A percentile compares a stretch with the other conserved stretches of the same genome.
Evolutionary conservation across 2,797 vertebrate species (phyloP).

Genomic region (Champsocephalus esox): DNA sequence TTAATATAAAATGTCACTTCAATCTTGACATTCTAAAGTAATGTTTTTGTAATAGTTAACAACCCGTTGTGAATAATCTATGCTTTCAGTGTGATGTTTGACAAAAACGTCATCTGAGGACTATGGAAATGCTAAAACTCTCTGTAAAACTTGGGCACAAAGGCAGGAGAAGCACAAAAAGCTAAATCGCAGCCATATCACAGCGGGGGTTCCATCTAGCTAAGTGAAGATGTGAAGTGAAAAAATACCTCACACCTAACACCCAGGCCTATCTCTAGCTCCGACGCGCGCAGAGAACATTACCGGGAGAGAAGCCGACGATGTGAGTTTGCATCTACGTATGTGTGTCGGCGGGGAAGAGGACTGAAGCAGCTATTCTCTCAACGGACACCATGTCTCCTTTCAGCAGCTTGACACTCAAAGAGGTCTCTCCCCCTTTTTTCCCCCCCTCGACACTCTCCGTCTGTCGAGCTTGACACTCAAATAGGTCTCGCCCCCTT

Average conservation of each 20-base stretch:
- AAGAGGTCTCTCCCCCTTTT: conserved; percentile 52
- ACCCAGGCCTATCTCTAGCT: conserved; percentile 39
- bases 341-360: conserved; percentile 33
- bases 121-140: background rate
- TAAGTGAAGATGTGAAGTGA: conserved; percentile 59
- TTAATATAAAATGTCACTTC: background rate
- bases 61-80: conserved; percentile 6
- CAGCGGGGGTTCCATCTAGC: conserved; percentile 42
- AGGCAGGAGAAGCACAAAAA: conserved; percentile 4
- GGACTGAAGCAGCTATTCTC: conserved; percentile 46
- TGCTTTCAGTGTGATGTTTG: conserved; percentile 3
- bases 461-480: conserved; percentile 57
- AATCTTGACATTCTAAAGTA: conserved; percentile 23
- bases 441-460: conserved; percentile 50
- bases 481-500: conserved; percentile 54
- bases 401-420: conserved; percentile 67
- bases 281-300: conserved; percentile 28
- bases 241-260: conserved; percentile 49
- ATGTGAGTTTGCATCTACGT: conserved; percentile 46
- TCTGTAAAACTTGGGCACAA: background rate
- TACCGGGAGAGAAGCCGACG: conserved; percentile 29
- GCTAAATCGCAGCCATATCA: conserved; percentile 2
- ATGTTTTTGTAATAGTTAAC: conserved; percentile 10
- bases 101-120: background rate
- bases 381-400: conserved; percentile 52